phyloP scores from a whole-genome alignment of 2,888 invertebrate genomes.

The Pachymerium ferrugineum region DNA sequence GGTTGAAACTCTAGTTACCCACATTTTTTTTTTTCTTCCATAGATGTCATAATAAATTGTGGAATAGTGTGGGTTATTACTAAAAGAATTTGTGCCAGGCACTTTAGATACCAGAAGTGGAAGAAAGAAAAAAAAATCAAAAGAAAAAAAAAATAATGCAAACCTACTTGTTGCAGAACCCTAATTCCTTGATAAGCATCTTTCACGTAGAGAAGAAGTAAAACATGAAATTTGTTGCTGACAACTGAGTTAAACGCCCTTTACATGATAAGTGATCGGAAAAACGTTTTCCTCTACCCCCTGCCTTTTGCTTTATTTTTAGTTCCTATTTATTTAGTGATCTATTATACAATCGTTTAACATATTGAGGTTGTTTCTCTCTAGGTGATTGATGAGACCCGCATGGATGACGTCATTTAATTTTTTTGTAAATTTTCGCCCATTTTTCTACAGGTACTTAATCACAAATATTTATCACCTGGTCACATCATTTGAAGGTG shows the following conservation, averaged over 20 bases:
- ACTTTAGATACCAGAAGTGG: too few species aligned
- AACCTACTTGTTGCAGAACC: not conserved
- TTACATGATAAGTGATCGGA: not conserved
- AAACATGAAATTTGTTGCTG: not conserved
- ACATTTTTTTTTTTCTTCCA: not conserved
- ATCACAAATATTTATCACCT: slow-evolving; percentile 16
- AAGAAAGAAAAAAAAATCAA: too few species aligned
- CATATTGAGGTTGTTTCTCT: slow-evolving; percentile 6
- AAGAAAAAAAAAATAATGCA: too few species aligned
- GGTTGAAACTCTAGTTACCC: too few species aligned
- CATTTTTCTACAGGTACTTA: not conserved
- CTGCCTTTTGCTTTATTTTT: not conserved
- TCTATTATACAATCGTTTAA: slow-evolving; percentile 4
- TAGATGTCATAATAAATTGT: not conserved
- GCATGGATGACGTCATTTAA: not conserved
- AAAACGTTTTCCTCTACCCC: too few species aligned
- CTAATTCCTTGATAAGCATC: not conserved
- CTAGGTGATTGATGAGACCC: not conserved
- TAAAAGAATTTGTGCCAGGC: slow-evolving; percentile 9
- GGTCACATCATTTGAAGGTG: not conserved
- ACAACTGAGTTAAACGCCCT: not conserved
- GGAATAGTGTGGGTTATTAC: not conserved
- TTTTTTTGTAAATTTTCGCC: not conserved
- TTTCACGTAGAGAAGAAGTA: slow-evolving; percentile 3
- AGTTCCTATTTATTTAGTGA: not conserved